Evolutionary conservation across 2,113 vertebrate species (phyloP).

Genomic region (Antechinus stuartii): DNA sequence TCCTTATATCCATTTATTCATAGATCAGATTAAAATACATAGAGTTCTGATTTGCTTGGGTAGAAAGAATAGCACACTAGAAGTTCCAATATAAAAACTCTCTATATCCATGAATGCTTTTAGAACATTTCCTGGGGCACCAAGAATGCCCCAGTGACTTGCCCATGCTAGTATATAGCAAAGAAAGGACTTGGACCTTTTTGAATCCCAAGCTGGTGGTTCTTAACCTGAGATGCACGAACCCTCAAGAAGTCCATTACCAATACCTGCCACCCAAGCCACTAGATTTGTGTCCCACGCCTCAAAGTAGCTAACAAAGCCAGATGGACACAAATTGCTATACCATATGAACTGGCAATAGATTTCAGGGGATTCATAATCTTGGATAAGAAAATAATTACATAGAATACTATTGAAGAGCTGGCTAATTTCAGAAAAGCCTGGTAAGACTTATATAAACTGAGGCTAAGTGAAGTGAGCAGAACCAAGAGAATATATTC

Average conservation of each 20-base stretch:
- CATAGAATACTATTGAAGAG: no score
- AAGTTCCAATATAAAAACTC: background rate
- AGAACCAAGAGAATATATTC: no score
- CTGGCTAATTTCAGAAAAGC: no score
- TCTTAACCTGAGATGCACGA: background rate
- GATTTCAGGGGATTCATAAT: background rate
- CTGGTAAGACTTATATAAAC: no score
- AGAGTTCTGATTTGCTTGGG: background rate
- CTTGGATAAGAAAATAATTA: background rate
- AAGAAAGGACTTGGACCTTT: background rate
- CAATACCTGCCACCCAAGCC: no score
- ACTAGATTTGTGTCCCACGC: no score
- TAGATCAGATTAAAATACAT: background rate
- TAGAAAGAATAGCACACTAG: background rate
- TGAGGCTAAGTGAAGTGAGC: no score
- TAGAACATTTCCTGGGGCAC: background rate
- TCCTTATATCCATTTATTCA: background rate
- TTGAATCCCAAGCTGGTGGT: background rate
- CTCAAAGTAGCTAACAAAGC: no score
- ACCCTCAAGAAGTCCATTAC: background rate
- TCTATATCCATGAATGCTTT: background rate
- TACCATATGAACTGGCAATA: background rate
- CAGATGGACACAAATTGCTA: no score
- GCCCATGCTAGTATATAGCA: no score
- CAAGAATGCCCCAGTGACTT: background rate